These are phyloP conservation scores for Tipula confusa DNA, from an alignment of 2,888 invertebrate genomes.

Conservation along the genomic window DNA sequence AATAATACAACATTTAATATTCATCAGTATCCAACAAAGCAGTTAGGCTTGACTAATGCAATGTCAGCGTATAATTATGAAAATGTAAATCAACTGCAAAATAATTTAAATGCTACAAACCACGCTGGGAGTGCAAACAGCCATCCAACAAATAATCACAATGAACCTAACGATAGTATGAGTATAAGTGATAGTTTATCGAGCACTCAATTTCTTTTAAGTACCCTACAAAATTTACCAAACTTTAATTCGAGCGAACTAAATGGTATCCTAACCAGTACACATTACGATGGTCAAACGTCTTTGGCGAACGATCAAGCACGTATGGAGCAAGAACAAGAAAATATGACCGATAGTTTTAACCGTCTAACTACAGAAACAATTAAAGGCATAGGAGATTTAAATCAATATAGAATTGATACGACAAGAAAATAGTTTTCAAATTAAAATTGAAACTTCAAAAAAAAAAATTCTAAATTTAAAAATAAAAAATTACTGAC, in stretches of 20 bases:
- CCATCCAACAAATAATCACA: background rate
- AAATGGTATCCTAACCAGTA: constrained; percentile 39
- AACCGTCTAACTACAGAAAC: constrained; percentile 52
- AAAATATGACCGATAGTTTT: constrained; percentile 55
- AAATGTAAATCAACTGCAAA: background rate
- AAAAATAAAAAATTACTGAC: background rate
- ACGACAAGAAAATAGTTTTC: background rate
- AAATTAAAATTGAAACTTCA: too few species aligned
- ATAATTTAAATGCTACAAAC: constrained; percentile 32
- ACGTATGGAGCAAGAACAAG: constrained; percentile 42
- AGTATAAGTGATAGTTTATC: constrained; percentile 40
- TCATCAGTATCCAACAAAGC: constrained; percentile 36
- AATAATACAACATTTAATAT: constrained; percentile 37
- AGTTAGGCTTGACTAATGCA: constrained; percentile 33
- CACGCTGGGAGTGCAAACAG: background rate
- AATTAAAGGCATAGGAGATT: constrained; percentile 37
- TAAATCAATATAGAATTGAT: constrained; percentile 30
- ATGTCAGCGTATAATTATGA: background rate
- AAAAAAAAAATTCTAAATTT: background rate
- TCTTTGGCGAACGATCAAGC: constrained; percentile 35
- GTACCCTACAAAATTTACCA: constrained; percentile 40
- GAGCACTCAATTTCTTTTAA: constrained; percentile 12
- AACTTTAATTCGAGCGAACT: constrained; percentile 54
- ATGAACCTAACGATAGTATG: constrained; percentile 30
- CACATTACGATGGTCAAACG: constrained; percentile 36